Evolutionary conservation across 1,140 invertebrate species (phyloP), one percentile per base, ranked within the genome.

Genomic region (Heliothis virescens): DNA sequence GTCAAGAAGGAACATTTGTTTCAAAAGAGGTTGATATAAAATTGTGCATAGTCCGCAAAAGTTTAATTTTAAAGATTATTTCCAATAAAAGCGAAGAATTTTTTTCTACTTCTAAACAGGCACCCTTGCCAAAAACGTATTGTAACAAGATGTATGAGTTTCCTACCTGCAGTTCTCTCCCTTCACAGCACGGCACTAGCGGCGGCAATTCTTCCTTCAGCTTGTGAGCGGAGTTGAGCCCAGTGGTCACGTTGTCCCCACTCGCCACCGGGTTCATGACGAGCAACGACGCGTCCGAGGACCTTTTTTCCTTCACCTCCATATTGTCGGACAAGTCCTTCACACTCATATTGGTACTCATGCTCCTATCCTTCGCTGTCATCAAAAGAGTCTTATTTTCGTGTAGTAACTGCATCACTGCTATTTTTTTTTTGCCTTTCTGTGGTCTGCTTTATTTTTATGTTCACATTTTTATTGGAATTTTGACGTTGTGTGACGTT

Each of bases 251-350:
- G 48, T 93, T 94, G 77, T 94, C 93, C 9, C 93, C 93, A 69
- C 93, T 94, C 1, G 93, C 92, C 16, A 94, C 93, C 3, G 91
- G 92, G 59, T 93, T 92, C 93, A 93, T 94, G 11, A 87, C 29
- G 57, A 87, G 81, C 41, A 93, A 78, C 2, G 91, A 92, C 11
- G 81, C 86, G 60, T 89, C 83, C 0, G 92, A 94, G 11, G 89
- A 91, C 47, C 82, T 80, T 71, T 91, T 90, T 78, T 92, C 90
- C 69, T 93, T 92, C 21, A 90, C 86, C n/a, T 91, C 90, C 53
- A 91, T 80, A 48, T 87, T 86, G 26, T 91, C 87, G 0, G 86
- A 90, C 0, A 60, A 80, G 13, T 88, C 84, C 50, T 84, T 84
- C 18, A 87, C 76, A 12, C 67, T 62, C 5, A 86, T 53, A 12